Evolutionary conservation across 2,113 vertebrate genomes (phyloP).

Genomic region (Dinomys branickii): DNA sequence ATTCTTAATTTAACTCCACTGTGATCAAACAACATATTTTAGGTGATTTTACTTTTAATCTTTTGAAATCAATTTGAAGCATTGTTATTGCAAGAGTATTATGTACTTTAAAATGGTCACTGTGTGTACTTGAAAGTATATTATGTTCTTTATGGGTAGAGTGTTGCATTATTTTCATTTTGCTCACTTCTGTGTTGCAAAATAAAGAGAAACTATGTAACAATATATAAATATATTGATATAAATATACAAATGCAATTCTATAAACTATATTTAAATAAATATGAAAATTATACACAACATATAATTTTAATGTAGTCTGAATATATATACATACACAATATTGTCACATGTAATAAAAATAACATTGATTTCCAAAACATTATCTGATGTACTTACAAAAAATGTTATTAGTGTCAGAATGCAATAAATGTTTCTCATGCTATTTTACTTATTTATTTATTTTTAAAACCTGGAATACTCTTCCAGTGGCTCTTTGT

Average conservation of each 20-base stretch:
- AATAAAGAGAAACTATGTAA: neutral
- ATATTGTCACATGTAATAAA: neutral
- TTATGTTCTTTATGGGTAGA: neutral
- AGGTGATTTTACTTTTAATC: neutral
- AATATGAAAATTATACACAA: neutral
- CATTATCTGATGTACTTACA: neutral
- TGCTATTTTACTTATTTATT: neutral
- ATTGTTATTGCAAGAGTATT: neutral
- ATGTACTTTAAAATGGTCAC: neutral
- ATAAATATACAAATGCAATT: neutral
- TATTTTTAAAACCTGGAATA: neutral
- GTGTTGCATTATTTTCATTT: neutral
- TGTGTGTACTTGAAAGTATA: neutral
- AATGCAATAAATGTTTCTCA: neutral
- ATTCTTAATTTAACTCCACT: neutral
- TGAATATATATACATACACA: neutral
- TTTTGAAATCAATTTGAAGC: neutral
- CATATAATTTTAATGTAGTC: neutral
- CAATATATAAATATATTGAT: neutral
- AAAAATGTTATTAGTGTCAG: neutral
- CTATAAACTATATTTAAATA: neutral
- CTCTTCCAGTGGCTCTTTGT: neutral
- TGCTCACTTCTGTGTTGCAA: neutral
- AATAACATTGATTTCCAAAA: neutral
- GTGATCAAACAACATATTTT: neutral